Evolutionary conservation across 2,797 vertebrate genomes (phyloP), one percentile per base, ranked within the genome.

Genomic region (Microctenopoma stevenorrisi): DNA sequence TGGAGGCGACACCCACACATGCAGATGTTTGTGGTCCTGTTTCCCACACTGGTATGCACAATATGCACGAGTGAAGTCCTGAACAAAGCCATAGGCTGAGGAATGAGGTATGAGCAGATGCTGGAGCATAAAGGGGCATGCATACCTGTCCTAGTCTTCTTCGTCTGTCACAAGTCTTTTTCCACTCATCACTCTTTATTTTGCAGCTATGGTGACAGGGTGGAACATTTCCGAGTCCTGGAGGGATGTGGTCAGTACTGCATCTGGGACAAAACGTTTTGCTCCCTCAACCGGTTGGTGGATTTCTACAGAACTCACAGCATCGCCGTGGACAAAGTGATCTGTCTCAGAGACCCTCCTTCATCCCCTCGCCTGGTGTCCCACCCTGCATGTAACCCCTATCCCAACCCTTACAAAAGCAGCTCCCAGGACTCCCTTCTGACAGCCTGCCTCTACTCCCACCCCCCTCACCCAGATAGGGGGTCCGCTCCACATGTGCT

Each of bases 171-270:
- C 13, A n/a, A 5, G 5, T 49, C 8, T 35, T 10, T 13, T 11
- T 54, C 0, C 53, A 3, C 16, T 7, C 1, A 43, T 35, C 57
- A 7, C 30, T 33, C 30, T 33, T 62, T 12, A 7, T 42, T 52
- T 67, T 64, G 40, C 64, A 93, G 92, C 87, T 96, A 94, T 0
- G 95, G 96, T 0, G 91, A 95, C 73, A 88, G 93, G 1, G 94
- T 97, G 60, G 95, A 97, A 59, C 96, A 97, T 73, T 96, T 98
- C 91, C 94, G 96, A 37, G 96, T 97, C 8, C 93, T 97, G 58
- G 95, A 97, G 76, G 92, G 86, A 0, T 91, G 89, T 0, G 95
- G 96, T 42, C 96, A 93, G 67, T 97, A 97, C 87, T 95, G 92
- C 82, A 93, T 98, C 73, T 98, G 96, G 96, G 95, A 96, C 2